phyloP scores from a whole-genome alignment of 2,888 invertebrate species.

The Melipona beecheii region DNA sequence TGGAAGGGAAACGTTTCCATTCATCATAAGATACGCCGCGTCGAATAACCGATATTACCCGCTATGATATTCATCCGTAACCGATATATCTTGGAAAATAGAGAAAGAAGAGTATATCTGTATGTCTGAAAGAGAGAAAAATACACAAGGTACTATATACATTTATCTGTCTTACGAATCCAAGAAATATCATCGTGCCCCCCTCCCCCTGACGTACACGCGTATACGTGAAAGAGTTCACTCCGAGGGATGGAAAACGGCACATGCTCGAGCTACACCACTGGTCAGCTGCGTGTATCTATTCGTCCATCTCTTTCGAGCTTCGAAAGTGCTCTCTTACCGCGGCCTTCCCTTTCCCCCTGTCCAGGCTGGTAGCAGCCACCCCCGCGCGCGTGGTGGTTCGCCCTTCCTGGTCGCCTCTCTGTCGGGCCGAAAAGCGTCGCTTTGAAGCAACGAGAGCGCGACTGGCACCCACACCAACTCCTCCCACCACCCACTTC shows the following conservation, averaged over 20 bases:
- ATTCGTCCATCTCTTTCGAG: slow-evolving; percentile 60
- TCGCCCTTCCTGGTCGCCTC: slow-evolving; percentile 60
- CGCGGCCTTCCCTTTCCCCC: slow-evolving; percentile 50
- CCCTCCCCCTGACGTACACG: background rate
- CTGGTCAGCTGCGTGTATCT: slow-evolving; percentile 61
- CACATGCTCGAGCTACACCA: slow-evolving; percentile 52
- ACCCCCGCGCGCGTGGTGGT: slow-evolving; percentile 17
- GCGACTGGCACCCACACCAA: slow-evolving; percentile 51
- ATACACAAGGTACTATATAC: background rate
- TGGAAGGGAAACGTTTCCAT: background rate
- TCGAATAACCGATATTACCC: background rate
- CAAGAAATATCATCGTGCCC: background rate
- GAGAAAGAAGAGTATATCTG: background rate
- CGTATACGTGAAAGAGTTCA: background rate
- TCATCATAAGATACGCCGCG: background rate
- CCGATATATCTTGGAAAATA: background rate
- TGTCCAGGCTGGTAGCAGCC: slow-evolving; percentile 44
- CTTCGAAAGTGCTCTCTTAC: slow-evolving; percentile 54
- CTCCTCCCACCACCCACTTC: slow-evolving; percentile 3
- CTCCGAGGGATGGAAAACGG: background rate
- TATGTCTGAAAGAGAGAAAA: background rate
- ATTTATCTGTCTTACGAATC: too few species aligned
- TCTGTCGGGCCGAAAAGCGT: slow-evolving; percentile 74
- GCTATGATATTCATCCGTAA: background rate
- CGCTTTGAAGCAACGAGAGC: slow-evolving; percentile 64